Evolutionary conservation across 1,140 invertebrate genomes (phyloP), one percentile per base, ranked within the genome.

Genomic region (Drosophila virilis): DNA sequence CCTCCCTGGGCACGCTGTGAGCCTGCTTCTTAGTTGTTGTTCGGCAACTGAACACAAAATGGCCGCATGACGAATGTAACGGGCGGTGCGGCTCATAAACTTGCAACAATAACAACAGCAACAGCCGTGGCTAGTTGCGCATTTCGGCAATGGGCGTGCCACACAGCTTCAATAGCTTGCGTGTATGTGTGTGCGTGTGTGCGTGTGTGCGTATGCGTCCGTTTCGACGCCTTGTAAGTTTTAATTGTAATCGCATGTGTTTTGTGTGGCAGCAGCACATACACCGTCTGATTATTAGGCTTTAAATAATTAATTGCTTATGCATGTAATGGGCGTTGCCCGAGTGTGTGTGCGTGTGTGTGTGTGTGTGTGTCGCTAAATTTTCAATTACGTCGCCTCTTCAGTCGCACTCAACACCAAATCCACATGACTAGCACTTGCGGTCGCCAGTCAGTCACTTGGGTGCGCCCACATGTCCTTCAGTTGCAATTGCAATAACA

Each of bases 301-400:
- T 83, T 88, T 86, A 86, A 86, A 88, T 88, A 88, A 88, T 82
- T 74, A 88, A 86, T 86, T 77, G 77, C 79, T 60, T 77, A 83
- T 82, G 74, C 74, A 79, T 78, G 54, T 77, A 52, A 55, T 73
- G 55, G 40, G 55, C 15, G 22, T 40, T 42, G 40, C 8, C n/a
- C 28, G 5, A 45, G 48, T 33, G 52, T 12, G 2, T 33, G 6
- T 48, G 33, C 54, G 8, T 51, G 33, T 43, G 45, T 43, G 28
- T 45, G 12, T 43, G 42, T 40, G 54, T 13, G 54, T 32, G 55
- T 13, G 22, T 35, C 35, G 45, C 33, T 58, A 15, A 7, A 17
- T 17, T 33, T 52, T 52, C 51, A 37, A 40, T 67, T 67, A 67
- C 28, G 32, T 45, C 12, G 51, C 32, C 51, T 33, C n/a, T 9